Percentiles rank a stretch among this genome's conserved stretches.
phyloP scores from a whole-genome alignment of 2,888 invertebrate genomes.

The Noctua comes region DNA sequence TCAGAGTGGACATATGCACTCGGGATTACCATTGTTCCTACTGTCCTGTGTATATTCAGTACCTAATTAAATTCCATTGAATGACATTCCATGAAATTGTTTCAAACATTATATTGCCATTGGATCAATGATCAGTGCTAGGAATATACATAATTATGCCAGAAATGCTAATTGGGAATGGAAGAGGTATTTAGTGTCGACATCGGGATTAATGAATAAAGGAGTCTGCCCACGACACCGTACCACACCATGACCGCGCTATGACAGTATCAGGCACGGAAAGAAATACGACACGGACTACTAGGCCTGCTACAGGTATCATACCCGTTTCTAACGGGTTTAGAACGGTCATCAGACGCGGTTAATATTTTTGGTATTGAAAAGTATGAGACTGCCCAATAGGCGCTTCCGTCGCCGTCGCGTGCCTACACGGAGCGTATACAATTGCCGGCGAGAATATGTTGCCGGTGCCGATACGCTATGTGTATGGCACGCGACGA shows the following conservation, averaged over 20 bases:
- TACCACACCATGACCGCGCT: background rate
- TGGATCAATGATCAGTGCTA: background rate
- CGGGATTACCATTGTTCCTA: background rate
- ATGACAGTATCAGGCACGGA: background rate
- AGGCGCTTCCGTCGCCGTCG: too few species aligned
- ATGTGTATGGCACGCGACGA: too few species aligned
- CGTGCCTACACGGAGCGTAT: too few species aligned
- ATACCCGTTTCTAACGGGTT: background rate
- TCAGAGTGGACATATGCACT: background rate
- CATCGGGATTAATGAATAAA: background rate
- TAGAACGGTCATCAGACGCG: background rate
- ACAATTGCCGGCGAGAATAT: too few species aligned
- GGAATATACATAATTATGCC: too few species aligned
- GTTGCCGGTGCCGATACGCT: too few species aligned
- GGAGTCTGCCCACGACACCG: background rate
- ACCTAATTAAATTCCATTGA: conserved; percentile 2
- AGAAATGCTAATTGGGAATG: conserved; percentile 1
- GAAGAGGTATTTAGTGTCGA: background rate
- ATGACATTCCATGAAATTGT: background rate
- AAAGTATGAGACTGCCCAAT: too few species aligned
- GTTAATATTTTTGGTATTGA: too few species aligned
- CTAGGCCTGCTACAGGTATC: background rate
- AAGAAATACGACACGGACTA: background rate
- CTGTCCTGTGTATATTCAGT: background rate
- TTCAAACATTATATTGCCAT: background rate